phyloP scores from a whole-genome alignment of 2,113 vertebrate species.

The Haemorhous mexicanus region DNA sequence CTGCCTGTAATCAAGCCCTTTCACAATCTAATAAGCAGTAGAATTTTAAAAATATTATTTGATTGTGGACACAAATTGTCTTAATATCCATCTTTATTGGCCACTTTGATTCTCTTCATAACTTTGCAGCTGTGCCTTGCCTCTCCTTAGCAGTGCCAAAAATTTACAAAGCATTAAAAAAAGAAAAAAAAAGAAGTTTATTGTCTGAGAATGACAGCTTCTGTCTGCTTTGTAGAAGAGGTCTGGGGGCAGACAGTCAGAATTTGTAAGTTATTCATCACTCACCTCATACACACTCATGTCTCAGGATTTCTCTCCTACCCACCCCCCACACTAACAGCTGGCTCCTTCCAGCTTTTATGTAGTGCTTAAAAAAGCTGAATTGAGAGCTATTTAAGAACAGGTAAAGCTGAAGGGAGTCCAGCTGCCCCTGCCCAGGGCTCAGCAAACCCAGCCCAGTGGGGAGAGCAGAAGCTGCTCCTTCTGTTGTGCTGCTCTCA shows the following conservation, averaged over 20 bases:
- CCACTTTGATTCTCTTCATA: neutral
- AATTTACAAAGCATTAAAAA: neutral
- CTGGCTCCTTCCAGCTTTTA: neutral
- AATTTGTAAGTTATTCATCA: neutral
- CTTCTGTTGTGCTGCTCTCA: neutral
- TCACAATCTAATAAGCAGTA: neutral
- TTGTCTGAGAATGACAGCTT: neutral
- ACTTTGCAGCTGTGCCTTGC: neutral
- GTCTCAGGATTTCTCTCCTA: neutral
- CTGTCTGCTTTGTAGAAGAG: neutral
- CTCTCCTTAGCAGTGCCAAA: neutral
- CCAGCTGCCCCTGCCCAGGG: constrained; percentile 4
- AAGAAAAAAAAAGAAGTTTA: neutral
- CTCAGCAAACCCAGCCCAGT: neutral
- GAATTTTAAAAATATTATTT: neutral
- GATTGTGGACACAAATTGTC: neutral
- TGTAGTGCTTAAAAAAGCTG: neutral
- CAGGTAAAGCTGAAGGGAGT: constrained; percentile 20
- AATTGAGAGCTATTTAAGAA: neutral
- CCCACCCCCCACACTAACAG: neutral
- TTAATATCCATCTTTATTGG: neutral
- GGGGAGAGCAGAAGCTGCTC: constrained; percentile 4
- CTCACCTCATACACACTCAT: neutral
- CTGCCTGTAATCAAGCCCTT: neutral
- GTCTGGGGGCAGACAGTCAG: neutral